These are phyloP conservation scores for Caenorhabditis remanei DNA, from an alignment of 1,140 invertebrate species.

Conservation along the genomic window DNA sequence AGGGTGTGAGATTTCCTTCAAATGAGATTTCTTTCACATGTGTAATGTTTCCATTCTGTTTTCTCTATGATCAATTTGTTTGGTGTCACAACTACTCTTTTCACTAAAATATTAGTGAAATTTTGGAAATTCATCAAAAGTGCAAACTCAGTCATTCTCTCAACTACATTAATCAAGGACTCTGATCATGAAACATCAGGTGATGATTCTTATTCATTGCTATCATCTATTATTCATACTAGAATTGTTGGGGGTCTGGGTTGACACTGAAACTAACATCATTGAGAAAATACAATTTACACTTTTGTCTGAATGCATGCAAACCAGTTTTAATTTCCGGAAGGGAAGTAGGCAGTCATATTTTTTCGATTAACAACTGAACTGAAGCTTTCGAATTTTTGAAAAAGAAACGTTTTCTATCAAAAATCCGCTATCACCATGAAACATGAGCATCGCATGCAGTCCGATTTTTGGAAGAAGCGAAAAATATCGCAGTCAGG, in stretches of 20 bases:
- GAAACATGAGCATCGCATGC: constrained; percentile 17
- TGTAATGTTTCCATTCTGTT: background rate
- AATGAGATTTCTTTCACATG: constrained; percentile 9
- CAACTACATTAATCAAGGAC: background rate
- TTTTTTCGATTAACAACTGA: background rate
- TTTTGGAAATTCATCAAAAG: background rate
- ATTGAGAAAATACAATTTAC: background rate
- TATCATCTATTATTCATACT: background rate
- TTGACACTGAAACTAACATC: background rate
- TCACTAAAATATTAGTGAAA: background rate
- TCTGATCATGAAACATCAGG: background rate
- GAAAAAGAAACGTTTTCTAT: background rate
- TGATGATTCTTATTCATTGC: background rate
- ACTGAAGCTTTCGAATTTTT: too few relatives aligned
- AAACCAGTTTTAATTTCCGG: constrained; percentile 4
- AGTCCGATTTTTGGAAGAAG: constrained; percentile 49
- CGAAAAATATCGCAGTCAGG: constrained; percentile 24
- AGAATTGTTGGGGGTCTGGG: background rate
- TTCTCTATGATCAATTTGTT: background rate
- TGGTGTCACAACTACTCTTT: too few relatives aligned
- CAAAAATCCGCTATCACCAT: constrained; percentile 23
- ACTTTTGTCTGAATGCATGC: background rate
- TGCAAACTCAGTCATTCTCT: background rate
- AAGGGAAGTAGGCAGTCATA: constrained; percentile 6
- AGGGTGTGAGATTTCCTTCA: background rate